Evolutionary conservation across 2,797 vertebrate genomes (phyloP).

Genomic region (Sternotherus odoratus): DNA sequence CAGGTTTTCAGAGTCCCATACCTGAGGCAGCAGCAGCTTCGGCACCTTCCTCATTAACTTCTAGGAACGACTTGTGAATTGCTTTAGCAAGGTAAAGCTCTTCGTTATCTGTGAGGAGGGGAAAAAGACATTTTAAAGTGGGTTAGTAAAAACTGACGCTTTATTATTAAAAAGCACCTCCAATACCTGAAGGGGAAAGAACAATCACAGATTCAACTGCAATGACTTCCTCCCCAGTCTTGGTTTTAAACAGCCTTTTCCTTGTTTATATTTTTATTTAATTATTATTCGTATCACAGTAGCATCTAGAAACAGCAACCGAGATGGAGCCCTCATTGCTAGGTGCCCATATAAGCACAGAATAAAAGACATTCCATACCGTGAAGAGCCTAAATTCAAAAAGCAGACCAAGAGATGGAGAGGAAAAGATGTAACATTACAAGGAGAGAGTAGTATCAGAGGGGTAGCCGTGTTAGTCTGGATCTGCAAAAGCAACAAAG

Average conservation of each 20-base stretch:
- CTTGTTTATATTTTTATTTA: neutral
- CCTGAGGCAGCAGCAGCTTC: slow-evolving; percentile 95
- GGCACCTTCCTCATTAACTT: slow-evolving; percentile 97
- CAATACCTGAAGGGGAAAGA: neutral
- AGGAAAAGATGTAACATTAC: neutral
- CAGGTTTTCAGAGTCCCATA: slow-evolving; percentile 69
- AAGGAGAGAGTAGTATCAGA: neutral
- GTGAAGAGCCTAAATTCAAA: neutral
- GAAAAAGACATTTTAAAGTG: slow-evolving; percentile 40
- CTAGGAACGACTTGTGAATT: slow-evolving; percentile 94
- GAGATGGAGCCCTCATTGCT: neutral
- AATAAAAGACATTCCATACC: neutral
- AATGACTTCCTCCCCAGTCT: neutral
- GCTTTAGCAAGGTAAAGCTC: slow-evolving; percentile 93
- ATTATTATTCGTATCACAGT: neutral
- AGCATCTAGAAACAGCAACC: neutral
- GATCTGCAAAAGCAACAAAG: too few species aligned
- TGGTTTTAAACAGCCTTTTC: neutral
- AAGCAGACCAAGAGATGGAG: neutral
- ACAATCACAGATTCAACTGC: neutral
- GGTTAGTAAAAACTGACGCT: neutral
- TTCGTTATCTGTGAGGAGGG: slow-evolving; percentile 81
- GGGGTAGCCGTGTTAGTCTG: too few species aligned
- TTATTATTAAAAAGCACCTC: neutral
- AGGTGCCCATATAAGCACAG: neutral